Evolutionary conservation across 2,888 invertebrate species (phyloP), one percentile per base, ranked within the genome.

Genomic region (Polyploca ridens): DNA sequence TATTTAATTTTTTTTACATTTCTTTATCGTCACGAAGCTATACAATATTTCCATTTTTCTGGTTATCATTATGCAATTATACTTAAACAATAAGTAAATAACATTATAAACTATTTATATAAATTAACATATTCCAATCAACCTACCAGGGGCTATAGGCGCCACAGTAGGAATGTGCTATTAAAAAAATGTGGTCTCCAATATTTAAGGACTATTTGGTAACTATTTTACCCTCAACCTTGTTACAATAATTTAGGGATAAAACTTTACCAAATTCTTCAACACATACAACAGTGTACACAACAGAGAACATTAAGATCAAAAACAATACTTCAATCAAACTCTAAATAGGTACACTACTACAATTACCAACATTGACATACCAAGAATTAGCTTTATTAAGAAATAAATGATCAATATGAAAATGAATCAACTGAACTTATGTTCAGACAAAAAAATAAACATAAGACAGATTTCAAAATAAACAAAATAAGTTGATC

Each of bases 11-110:
- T 76, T 71, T 81, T 78, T 46, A 46, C 73, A 73, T 73, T 72
- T 71, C 70, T 75, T 70, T 74, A 62, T 64, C 64, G 72, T 79
- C 76, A 75, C 75, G 71, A 78, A 78, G 75, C 74, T 77, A 78
- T 79, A 81, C 74, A 80, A 73, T 68, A 71, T 71, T 74, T 75
- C 75, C 70, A 75, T 69, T 59, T 57, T 61, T 68, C 65, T 64
- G 66, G 66, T 69, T 72, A 79, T 66, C 74, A 74, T 74, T 76
- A 71, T 69, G 68, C 71, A 63, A 68, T 70, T 69, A 67, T 63
- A 65, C 66, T 66, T 69, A 63, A 65, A 63, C 59, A 63, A 58
- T 59, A 35, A 59, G 16, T 35, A 59, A 10, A 38, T 58, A 27
- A 41, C 11, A 44, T 11, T 60, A 33, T 58, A 62, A 33, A 46